These are phyloP conservation scores for Mugil cephalus DNA, from an alignment of 2,113 vertebrate genomes.

Conservation along the genomic window DNA sequence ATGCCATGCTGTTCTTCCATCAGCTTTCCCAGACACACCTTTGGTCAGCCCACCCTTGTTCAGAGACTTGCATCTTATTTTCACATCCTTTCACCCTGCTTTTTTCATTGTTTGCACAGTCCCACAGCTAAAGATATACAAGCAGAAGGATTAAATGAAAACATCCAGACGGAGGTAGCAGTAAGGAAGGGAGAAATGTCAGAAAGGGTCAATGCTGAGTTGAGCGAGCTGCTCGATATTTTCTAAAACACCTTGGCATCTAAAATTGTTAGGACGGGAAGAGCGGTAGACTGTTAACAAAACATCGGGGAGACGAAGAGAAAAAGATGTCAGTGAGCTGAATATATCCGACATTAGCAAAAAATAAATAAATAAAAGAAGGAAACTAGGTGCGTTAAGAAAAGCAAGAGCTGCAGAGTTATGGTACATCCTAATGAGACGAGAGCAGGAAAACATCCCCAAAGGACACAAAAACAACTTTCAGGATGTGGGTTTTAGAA, in stretches of 20 bases:
- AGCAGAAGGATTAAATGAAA: slow-evolving; percentile 20
- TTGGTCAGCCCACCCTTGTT: not conserved
- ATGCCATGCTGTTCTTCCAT: slow-evolving; percentile 1
- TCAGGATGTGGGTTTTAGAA: slow-evolving; percentile 11
- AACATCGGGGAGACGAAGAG: slow-evolving; percentile 7
- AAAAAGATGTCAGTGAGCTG: not conserved
- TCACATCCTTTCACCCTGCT: not conserved
- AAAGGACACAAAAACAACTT: not conserved
- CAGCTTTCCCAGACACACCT: not conserved
- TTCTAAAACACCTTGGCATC: not conserved
- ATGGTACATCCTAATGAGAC: not conserved
- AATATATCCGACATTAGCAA: not conserved
- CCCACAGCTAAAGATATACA: slow-evolving; percentile 11
- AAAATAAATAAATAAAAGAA: too few relatives aligned
- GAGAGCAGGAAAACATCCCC: slow-evolving; percentile 11
- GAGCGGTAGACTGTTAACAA: not conserved
- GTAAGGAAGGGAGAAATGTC: slow-evolving; percentile 14
- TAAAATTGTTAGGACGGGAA: slow-evolving; percentile 4
- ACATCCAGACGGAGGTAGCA: slow-evolving; percentile 3
- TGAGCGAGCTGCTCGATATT: not conserved
- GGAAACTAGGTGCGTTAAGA: slow-evolving; percentile 16
- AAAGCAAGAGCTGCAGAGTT: slow-evolving; percentile 11
- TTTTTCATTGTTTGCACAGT: slow-evolving; percentile 16
- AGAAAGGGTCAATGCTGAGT: not conserved
- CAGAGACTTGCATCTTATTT: not conserved